Evolutionary conservation across 2,113 vertebrate genomes (phyloP).

Genomic region (Fregata magnificens): DNA sequence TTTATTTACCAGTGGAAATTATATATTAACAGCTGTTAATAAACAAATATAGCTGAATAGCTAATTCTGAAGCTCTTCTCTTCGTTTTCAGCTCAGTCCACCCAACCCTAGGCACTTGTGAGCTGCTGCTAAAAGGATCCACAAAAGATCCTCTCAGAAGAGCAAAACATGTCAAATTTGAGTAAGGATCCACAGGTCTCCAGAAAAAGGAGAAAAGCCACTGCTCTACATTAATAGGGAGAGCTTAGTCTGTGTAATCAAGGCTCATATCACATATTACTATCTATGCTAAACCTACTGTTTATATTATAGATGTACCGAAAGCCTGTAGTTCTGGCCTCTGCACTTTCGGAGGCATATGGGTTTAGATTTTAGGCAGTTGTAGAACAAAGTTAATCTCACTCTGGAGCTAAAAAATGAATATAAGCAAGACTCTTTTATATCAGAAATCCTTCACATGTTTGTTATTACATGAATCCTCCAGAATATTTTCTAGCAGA

Average conservation of each 20-base stretch:
- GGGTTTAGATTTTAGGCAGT: background rate
- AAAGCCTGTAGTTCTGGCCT: background rate
- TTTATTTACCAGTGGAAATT: background rate
- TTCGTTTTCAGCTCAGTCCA: background rate
- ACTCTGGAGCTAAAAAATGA: background rate
- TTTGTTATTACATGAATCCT: conserved; percentile 40
- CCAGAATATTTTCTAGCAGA: background rate
- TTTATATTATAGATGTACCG: background rate
- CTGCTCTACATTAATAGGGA: background rate
- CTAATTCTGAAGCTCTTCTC: background rate
- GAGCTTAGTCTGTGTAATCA: background rate
- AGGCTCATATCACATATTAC: background rate
- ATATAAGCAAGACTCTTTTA: background rate
- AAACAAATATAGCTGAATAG: background rate
- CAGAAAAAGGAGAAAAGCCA: background rate
- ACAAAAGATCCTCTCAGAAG: background rate
- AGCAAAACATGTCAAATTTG: background rate
- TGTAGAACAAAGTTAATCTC: background rate
- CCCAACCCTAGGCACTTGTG: background rate
- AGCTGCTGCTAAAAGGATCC: background rate
- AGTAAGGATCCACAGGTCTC: background rate
- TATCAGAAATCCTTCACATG: conserved; percentile 30
- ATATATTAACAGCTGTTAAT: background rate
- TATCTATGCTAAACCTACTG: background rate
- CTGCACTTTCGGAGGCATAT: background rate